phyloP scores from a whole-genome alignment of 2,888 invertebrate genomes.

The Drosophila pegasa region DNA sequence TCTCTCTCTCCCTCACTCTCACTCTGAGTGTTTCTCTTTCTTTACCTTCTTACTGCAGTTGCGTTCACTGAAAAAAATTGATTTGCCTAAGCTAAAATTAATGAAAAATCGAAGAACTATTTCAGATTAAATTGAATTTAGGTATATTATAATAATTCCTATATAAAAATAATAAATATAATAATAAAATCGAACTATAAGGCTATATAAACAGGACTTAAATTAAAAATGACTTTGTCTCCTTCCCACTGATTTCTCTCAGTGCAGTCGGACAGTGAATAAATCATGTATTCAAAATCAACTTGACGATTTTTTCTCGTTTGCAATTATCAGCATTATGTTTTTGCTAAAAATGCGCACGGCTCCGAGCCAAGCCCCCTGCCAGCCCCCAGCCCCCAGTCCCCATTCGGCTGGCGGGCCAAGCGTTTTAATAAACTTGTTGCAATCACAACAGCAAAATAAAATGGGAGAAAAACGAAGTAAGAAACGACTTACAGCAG shows the following conservation, averaged over 20 bases:
- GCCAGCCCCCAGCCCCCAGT: slow-evolving; percentile 5
- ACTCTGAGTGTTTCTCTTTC: not conserved
- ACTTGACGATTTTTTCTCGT: slow-evolving; percentile 64
- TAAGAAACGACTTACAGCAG: slow-evolving; percentile 27
- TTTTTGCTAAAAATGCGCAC: slow-evolving; percentile 68
- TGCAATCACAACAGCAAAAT: slow-evolving; percentile 49
- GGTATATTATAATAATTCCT: not conserved
- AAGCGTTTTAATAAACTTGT: slow-evolving; percentile 78
- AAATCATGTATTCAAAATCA: slow-evolving; percentile 71
- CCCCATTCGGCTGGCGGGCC: not conserved
- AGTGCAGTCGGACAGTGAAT: slow-evolving; percentile 35
- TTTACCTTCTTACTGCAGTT: slow-evolving; percentile 4
- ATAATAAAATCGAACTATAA: not conserved
- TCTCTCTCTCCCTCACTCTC: not conserved
- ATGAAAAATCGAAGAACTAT: not conserved
- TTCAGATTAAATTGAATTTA: not conserved
- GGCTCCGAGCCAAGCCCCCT: slow-evolving; percentile 7
- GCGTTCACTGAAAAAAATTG: slow-evolving; percentile 21
- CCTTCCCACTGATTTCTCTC: not conserved
- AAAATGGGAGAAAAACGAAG: not conserved
- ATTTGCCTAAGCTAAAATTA: not conserved
- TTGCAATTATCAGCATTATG: slow-evolving; percentile 78
- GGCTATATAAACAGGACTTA: not conserved
- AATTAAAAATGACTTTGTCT: not conserved
- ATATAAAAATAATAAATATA: not conserved